Conservation (phyloP, 2,797 vertebrate species). For the Fundulus diaphanus region DNA sequence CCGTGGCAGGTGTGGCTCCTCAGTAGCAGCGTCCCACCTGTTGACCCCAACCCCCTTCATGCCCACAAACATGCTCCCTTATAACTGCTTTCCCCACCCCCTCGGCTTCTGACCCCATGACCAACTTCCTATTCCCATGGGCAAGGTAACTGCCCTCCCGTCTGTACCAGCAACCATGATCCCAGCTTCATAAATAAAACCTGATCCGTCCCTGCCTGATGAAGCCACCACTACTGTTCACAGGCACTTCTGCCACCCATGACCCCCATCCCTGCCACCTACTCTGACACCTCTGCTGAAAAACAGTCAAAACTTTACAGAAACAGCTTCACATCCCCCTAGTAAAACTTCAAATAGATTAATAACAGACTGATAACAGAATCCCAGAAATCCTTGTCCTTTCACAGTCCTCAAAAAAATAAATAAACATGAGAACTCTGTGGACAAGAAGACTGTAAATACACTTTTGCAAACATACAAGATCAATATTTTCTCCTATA, state of each 20-base stretch:
- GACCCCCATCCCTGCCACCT: slow-evolving; percentile 44
- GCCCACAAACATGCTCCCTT: slow-evolving; percentile 34
- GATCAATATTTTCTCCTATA: not conserved
- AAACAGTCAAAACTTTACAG: not conserved
- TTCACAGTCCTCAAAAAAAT: not conserved
- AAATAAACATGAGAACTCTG: not conserved
- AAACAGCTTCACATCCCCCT: not conserved
- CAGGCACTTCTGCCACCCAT: slow-evolving; percentile 27
- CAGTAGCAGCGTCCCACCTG: slow-evolving; percentile 79
- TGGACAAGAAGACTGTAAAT: not conserved
- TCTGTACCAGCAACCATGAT: slow-evolving; percentile 64
- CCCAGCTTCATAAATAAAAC: slow-evolving; percentile 80
- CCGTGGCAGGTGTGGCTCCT: slow-evolving; percentile 80
- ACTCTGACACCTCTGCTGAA: slow-evolving; percentile 33
- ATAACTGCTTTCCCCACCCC: slow-evolving; percentile 45
- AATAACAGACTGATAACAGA: not conserved
- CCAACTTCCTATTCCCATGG: slow-evolving; percentile 82
- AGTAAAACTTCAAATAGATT: not conserved
- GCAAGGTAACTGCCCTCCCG: slow-evolving; percentile 50
- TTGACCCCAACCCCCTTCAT: slow-evolving; percentile 66
- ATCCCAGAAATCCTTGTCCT: not conserved
- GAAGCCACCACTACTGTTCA: slow-evolving; percentile 52
- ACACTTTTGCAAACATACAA: not conserved
- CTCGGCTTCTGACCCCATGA: slow-evolving; percentile 82
- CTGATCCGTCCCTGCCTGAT: slow-evolving; percentile 59